Evolutionary conservation across 1,140 invertebrate species (phyloP).

Genomic region (Armadillidium nasatum): DNA sequence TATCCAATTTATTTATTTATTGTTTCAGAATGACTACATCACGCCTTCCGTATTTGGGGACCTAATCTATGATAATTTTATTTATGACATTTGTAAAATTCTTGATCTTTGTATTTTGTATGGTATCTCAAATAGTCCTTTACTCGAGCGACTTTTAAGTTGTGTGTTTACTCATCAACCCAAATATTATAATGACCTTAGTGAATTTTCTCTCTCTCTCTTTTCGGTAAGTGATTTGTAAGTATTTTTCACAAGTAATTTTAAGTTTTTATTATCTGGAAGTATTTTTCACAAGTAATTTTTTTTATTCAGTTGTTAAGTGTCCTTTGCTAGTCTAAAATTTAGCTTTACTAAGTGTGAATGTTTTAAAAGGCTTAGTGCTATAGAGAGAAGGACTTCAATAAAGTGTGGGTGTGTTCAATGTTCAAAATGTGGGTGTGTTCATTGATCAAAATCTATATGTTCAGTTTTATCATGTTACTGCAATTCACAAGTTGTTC

Average conservation of each 20-base stretch:
- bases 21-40: slow-evolving; percentile 59
- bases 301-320: too few relatives aligned
- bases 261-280: slow-evolving; percentile 6
- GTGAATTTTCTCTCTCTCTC: slow-evolving; percentile 45
- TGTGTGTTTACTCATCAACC: slow-evolving; percentile 66
- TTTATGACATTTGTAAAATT: slow-evolving; percentile 74
- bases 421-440: background rate
- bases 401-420: background rate
- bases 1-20: background rate
- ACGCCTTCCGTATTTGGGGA: slow-evolving; percentile 60
- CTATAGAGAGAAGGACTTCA: background rate
- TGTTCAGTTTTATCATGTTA: too few relatives aligned
- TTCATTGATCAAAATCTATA: too few relatives aligned
- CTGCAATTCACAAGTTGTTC: background rate
- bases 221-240: slow-evolving; percentile 9
- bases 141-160: slow-evolving; percentile 61
- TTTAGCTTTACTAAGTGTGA: too few relatives aligned
- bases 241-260: background rate
- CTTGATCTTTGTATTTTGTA: slow-evolving; percentile 71
- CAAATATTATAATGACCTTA: slow-evolving; percentile 64
- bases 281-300: background rate
- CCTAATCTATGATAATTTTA: slow-evolving; percentile 71
- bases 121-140: slow-evolving; percentile 60
- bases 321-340: too few relatives aligned
- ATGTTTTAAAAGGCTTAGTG: too few relatives aligned